A percentile compares a stretch with the other conserved stretches of the same genome.
Conservation (phyloP, 2,113 vertebrate genomes). For the Oceanites oceanicus region DNA sequence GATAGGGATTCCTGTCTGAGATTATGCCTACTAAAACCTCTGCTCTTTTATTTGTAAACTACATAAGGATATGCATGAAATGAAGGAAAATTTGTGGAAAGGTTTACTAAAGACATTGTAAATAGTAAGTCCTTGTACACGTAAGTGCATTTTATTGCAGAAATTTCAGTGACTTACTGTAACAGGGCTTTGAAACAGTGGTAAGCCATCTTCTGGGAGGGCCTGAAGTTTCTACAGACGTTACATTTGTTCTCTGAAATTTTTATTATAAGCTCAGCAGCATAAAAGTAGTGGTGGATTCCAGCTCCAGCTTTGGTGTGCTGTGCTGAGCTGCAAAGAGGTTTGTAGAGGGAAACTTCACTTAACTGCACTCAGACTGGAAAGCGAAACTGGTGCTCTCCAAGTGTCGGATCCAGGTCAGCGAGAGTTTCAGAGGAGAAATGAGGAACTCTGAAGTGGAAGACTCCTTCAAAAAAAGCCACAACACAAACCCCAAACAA, state of each 20-base stretch:
- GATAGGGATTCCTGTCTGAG: background rate
- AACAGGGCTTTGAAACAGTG: background rate
- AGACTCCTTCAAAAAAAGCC: background rate
- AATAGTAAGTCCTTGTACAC: background rate
- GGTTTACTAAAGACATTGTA: background rate
- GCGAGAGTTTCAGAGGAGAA: background rate
- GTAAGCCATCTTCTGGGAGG: background rate
- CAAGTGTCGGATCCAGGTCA: background rate
- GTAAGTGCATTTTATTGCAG: background rate
- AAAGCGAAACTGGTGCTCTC: background rate
- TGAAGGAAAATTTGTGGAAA: background rate
- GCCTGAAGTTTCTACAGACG: background rate
- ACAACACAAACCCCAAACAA: background rate
- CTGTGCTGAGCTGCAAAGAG: background rate
- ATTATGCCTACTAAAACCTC: background rate
- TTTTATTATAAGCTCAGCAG: background rate
- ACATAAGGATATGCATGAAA: background rate
- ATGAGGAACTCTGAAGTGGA: background rate
- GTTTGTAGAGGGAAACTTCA: background rate
- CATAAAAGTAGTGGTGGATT: background rate
- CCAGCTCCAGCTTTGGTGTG: background rate
- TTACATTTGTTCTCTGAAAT: background rate
- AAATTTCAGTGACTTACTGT: too few species aligned
- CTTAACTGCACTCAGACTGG: background rate
- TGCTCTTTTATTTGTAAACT: background rate